Conservation (phyloP, 2,888 invertebrate genomes). For the Podabrus alpinus region DNA sequence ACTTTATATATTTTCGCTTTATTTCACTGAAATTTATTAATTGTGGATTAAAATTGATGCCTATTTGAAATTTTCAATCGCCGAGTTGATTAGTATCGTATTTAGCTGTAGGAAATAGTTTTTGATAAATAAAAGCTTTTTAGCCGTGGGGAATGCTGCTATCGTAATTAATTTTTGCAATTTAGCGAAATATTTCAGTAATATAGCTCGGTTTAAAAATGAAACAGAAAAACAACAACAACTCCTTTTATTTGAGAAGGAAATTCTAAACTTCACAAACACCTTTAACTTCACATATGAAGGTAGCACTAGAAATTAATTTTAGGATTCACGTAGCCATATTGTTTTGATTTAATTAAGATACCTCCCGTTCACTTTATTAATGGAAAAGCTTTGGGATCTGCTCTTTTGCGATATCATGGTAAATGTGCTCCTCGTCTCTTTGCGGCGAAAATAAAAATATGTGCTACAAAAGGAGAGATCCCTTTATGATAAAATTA, state of each 20-base stretch:
- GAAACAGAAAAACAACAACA: not conserved
- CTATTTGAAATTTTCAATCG: not conserved
- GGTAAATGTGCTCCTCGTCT: conserved; percentile 10
- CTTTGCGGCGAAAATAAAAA: conserved; percentile 18
- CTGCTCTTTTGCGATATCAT: conserved; percentile 27
- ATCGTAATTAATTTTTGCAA: not conserved
- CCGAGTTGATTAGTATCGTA: not conserved
- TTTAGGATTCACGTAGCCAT: conserved; percentile 51
- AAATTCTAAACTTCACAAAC: not conserved
- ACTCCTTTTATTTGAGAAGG: not conserved
- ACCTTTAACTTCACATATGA: conserved; percentile 19
- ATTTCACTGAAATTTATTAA: conserved; percentile 5
- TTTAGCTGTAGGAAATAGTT: not conserved
- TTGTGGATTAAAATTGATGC: not conserved
- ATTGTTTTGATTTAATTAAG: conserved; percentile 56
- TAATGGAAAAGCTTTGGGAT: conserved; percentile 39
- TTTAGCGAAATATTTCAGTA: not conserved
- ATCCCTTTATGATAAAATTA: conserved; percentile 13
- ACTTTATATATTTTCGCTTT: conserved; percentile 33
- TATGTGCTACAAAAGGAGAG: conserved; percentile 17
- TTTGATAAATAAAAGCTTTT: not conserved
- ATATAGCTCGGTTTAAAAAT: not conserved
- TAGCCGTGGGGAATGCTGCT: not conserved
- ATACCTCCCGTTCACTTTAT: conserved; percentile 51
- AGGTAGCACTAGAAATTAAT: conserved; percentile 47